phyloP scores from a whole-genome alignment of 2,113 vertebrate species.

The Sphyrna mokarran region DNA sequence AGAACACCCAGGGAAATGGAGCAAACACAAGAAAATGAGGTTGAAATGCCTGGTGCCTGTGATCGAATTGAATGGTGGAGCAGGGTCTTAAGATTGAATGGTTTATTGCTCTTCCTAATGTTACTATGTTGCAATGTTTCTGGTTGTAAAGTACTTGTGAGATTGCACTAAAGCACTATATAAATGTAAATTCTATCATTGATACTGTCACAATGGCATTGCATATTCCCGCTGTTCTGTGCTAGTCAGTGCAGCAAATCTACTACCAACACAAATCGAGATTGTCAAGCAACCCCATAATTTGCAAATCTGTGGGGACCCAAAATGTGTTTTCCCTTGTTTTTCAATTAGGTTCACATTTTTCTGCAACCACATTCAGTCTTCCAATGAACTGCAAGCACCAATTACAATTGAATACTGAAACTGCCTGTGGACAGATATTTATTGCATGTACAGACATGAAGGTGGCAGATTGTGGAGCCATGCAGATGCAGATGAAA shows the following conservation, averaged over 20 bases:
- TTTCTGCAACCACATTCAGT: not conserved
- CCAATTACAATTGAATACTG: not conserved
- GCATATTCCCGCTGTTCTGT: not conserved
- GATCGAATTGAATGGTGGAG: not conserved
- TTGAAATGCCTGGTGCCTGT: not conserved
- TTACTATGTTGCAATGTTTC: not conserved
- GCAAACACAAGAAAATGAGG: not conserved
- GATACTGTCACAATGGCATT: not conserved
- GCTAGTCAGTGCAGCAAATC: too few species aligned
- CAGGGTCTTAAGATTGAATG: not conserved
- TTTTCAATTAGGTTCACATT: not conserved
- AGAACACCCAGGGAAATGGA: not conserved
- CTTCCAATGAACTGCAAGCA: not conserved
- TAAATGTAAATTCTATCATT: not conserved
- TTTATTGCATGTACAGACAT: not conserved
- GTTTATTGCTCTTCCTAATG: not conserved
- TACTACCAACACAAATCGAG: not conserved
- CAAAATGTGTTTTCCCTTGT: not conserved
- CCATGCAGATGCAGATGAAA: not conserved
- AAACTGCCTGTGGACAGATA: not conserved
- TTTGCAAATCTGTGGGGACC: not conserved
- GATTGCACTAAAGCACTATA: not conserved
- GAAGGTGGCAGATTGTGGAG: not conserved
- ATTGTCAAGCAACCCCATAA: not conserved
- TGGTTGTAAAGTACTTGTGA: not conserved